Percentiles rank a stretch among this genome's conserved stretches.
phyloP scores from a whole-genome alignment of 2,113 vertebrate genomes.

The Heptranchias perlo region DNA sequence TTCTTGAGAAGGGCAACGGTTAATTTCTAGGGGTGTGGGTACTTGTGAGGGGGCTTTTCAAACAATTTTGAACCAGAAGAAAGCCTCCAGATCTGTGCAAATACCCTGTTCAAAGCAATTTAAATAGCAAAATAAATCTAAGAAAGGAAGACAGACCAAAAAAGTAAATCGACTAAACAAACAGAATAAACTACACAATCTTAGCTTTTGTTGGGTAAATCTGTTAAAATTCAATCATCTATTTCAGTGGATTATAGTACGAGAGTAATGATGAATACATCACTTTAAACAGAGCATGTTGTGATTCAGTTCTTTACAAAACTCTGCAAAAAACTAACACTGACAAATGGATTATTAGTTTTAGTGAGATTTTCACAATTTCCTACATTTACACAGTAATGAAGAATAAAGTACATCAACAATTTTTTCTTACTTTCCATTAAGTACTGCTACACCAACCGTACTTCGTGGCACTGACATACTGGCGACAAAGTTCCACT shows the following conservation, averaged over 20 bases:
- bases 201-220: background rate
- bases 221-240: background rate
- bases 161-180: background rate
- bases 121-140: background rate
- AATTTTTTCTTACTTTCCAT: constrained; percentile 77
- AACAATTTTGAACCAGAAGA: background rate
- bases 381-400: background rate
- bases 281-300: background rate
- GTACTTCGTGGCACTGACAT: constrained; percentile 97
- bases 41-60: background rate
- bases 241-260: background rate
- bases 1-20: background rate
- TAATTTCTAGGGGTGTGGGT: background rate
- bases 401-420: constrained; percentile 16
- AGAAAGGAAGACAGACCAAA: background rate
- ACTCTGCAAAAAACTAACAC: background rate
- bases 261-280: background rate
- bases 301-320: background rate
- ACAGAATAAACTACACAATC: background rate
- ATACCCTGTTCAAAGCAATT: background rate
- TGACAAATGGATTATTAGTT: background rate
- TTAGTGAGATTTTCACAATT: background rate
- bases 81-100: background rate
- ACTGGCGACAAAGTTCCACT: constrained; percentile 96
- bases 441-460: constrained; percentile 89